A percentile compares a stretch with the other conserved stretches of the same genome.
These are phyloP conservation scores for Anarsia innoxiella DNA, from an alignment of 2,888 invertebrate species.

Conservation along the genomic window DNA sequence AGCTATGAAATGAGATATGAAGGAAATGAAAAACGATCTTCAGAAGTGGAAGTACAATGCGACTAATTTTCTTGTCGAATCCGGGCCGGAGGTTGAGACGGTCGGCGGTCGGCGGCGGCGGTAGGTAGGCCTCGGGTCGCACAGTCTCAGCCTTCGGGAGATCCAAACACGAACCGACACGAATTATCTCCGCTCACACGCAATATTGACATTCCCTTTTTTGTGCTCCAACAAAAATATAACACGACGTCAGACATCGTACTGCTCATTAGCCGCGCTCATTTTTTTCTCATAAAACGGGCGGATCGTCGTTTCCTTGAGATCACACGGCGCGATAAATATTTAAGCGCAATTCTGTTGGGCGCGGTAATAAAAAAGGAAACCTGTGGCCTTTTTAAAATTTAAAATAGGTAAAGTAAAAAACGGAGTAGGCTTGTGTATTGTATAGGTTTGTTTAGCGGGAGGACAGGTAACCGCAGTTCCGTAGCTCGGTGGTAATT, in stretches of 20 bases:
- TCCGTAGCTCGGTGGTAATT: conserved; percentile 32
- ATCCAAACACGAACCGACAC: too few relatives aligned
- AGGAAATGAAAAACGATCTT: neutral
- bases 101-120: neutral
- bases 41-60: conserved; percentile 15
- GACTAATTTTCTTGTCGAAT: conserved; percentile 29
- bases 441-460: conserved; percentile 31
- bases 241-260: conserved; percentile 28
- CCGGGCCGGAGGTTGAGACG: conserved; percentile 15
- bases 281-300: conserved; percentile 37
- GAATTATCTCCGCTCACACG: conserved; percentile 25
- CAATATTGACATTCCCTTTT: conserved; percentile 47
- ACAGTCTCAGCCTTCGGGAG: too few relatives aligned
- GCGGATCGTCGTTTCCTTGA: conserved; percentile 24
- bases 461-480: conserved; percentile 34
- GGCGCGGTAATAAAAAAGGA: conserved; percentile 21
- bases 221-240: conserved; percentile 32
- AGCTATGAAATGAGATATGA: neutral
- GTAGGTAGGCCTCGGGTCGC: neutral
- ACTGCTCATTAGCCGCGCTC: conserved; percentile 35
- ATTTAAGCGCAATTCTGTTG: conserved; percentile 25
- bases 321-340: conserved; percentile 34
- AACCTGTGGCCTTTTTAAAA: conserved; percentile 28
- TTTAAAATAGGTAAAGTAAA: conserved; percentile 37
- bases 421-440: conserved; percentile 18